Base-by-base conservation (phyloP, 2,888 invertebrate genomes). In the Dasysyrphus albostriatus region DNA sequence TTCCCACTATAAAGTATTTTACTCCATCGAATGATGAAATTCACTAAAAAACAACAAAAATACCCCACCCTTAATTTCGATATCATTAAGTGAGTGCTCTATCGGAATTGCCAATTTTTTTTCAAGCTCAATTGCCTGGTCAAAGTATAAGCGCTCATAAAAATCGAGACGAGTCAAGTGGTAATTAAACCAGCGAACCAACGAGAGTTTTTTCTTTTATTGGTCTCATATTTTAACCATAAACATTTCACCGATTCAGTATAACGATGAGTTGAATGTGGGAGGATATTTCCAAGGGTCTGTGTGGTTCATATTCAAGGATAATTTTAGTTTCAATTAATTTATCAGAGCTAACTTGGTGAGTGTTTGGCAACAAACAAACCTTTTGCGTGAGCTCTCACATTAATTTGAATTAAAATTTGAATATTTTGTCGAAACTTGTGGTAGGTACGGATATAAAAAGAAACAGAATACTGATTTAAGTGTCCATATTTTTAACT, bases 81-180 rank as follows among this genome's bases (percentile, higher is more conserved):
- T 19, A 54, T 70, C 42, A 81, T 81, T 59, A 59, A 75, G 61
- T 70, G 70, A 24, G 24, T 24, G 24, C 39, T 65, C 59, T 32
- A 63, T 56, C 19, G 47, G 72, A 72, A 75, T 56, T 75, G 34
- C 70, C 4, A 54, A 70, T 54, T 29, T 70, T 63, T 54, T 59
- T 75, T 54, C 51, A 44, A 37, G n/a, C 59, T 29, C 37, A 39
- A 49, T 32, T 49, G 24, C 44, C 44, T 75, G 80, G 39, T 83
- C 70, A 70, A 83, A 67, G 83, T 83, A 79, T 63, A 70, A 79
- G 56, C n/a, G n/a, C 69, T 63, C 83, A 65, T 83, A 83, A 83
- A 78, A 79, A 75, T 79, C 51, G 37, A 72, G 51, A 42, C 56
- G 61, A 78, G 32, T 8, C 69, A 61, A 69, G 67, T 61, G 76